Evolutionary conservation across 2,888 invertebrate genomes (phyloP), one percentile per base, ranked within the genome.

Genomic region (Tipula confusa): DNA sequence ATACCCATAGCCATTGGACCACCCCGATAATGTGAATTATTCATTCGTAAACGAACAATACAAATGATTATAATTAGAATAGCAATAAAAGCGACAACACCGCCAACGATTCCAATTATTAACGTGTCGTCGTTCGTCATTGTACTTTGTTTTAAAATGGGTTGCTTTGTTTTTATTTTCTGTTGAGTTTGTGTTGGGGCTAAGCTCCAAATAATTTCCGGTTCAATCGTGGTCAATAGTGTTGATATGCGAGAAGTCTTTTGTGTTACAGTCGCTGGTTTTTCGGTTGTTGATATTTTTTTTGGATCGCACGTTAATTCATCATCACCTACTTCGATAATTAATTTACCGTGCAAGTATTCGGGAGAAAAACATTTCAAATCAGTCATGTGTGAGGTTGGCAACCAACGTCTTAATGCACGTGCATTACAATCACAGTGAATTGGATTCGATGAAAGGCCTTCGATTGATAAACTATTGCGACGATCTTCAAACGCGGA

Each of bases 51-150:
- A 15, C 97, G 92, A 36, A 97, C 95, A 64, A 97, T 95, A 87
- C 97, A 97, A 86, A 96, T 96, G n/a, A 94, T 93, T 31, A 97
- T 94, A 38, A 97, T 95, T 83, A 97, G 91, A 85, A 97, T 95
- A 11, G 95, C 95, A 85, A 97, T 96, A 87, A 97, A 96, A 0
- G 95, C 96, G 0, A 97, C 96, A 0, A 97, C 97, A 1, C 97
- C 97, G 0, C 97, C 97, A 0, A 97, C 97, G 85, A 97, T 97
- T n/a, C 96, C 96, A 84, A 97, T 97, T 83, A 97, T 97, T n/a
- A 97, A 91, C 3, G 96, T 97, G 86, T 97, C 97, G 86, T 97
- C 97, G 86, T 96, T 97, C 84, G 93, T 94, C 11, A 95, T 92
- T 0, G 93, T 91, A 13, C 92, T 92, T 80, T 91, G 91, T 88